Evolutionary conservation across 1,140 invertebrate species (phyloP), one percentile per base, ranked within the genome.

Genomic region (Diachasmimorpha longicaudata): DNA sequence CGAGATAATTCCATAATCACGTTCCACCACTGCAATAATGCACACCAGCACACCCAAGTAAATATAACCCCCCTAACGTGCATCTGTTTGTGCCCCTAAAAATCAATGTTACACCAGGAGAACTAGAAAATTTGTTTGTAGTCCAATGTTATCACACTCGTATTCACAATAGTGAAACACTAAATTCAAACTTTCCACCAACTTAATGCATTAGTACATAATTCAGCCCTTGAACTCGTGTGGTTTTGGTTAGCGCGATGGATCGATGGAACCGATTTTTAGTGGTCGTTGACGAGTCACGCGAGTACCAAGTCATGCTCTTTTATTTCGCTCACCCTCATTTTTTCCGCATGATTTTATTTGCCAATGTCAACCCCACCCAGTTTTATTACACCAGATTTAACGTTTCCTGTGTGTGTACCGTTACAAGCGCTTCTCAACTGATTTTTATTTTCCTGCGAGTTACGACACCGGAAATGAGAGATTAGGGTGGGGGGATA

Each of bases 181-280:
- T 14, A 19, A 52, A 52, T 19, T 52, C 14, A 52, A 52, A n/a
- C 1, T 52, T 52, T 52, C 48, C 48, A 52, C 48, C 9, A 52
- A 52, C n/a, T 52, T 52, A 52, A 52, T 70, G n/a, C 37, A 42
- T 23, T 72, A 19, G 52, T 42, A 21, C 37, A 55, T 52, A 46
- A 36, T 37, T 39, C 42, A 52, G 68, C 37, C 68, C 52, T 63
- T 58, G 48, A 42, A 63, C 48, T 58, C 23, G 58, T 63, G 58
- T 63, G 58, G 21, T 63, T 63, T 63, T 25, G 70, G 42, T 72
- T n/a, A 31, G 31, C 55, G 13, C 19, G 71, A 21, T 11, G 48
- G 37, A 72, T 72, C 71, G 71, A 72, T 72, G 37, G 13, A 23
- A 72, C n/a, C 39, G 42, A 72, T 36, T 42, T 70, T 25, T 23